phyloP scores from a whole-genome alignment of 2,797 vertebrate species.

The Nannoperca obscura region DNA sequence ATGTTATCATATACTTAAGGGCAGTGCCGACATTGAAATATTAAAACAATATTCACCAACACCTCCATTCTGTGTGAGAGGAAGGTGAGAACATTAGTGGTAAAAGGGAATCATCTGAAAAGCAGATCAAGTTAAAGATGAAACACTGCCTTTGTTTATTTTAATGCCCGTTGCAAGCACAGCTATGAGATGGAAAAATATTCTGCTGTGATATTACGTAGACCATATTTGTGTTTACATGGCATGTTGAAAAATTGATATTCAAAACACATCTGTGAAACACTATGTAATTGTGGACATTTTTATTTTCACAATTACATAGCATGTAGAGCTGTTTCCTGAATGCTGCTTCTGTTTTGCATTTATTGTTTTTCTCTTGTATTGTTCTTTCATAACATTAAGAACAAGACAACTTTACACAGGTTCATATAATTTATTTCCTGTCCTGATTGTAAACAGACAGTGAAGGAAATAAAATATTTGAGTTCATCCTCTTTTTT shows the following conservation, averaged over 20 bases:
- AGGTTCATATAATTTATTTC: conserved; percentile 33
- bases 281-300: conserved; percentile 44
- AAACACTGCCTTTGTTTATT: conserved; percentile 40
- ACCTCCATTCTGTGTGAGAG: not conserved
- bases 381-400: conserved; percentile 29
- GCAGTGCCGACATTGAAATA: not conserved
- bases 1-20: not conserved
- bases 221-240: conserved; percentile 39
- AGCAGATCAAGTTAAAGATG: conserved; percentile 51
- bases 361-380: conserved; percentile 32
- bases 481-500: conserved; percentile 43
- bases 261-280: conserved; percentile 57
- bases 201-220: conserved; percentile 37
- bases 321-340: conserved; percentile 26
- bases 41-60: conserved; percentile 13
- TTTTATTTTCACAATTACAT: conserved; percentile 46
- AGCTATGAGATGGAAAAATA: conserved; percentile 41
- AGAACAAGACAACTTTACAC: conserved; percentile 14
- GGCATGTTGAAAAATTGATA: conserved; percentile 54
- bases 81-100: conserved; percentile 44
- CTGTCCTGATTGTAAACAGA: conserved; percentile 15
- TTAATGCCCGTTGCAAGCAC: conserved; percentile 21
- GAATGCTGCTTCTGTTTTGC: conserved; percentile 8
- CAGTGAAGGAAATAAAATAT: conserved; percentile 30
- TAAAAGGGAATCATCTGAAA: conserved; percentile 39